These are phyloP conservation scores for Odontocerum albicorne DNA, from an alignment of 2,888 invertebrate genomes.

Conservation along the genomic window DNA sequence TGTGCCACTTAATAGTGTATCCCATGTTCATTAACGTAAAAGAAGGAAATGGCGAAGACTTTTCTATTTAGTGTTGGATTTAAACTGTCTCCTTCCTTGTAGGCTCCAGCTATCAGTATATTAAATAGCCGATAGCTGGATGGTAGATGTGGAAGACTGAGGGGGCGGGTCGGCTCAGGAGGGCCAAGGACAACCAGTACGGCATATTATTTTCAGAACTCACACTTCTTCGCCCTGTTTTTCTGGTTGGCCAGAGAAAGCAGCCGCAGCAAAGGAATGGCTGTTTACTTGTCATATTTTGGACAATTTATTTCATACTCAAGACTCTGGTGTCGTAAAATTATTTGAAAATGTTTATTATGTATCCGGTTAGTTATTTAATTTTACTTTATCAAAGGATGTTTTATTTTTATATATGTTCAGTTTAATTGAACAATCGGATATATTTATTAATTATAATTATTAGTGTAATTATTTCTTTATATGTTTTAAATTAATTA, in stretches of 20 bases:
- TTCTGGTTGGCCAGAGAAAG: constrained; percentile 26
- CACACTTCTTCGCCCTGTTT: constrained; percentile 27
- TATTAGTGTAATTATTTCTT: no score
- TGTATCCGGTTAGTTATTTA: no score
- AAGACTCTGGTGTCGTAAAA: neutral
- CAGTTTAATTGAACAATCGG: no score
- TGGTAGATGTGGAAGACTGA: neutral
- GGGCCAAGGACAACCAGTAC: constrained; percentile 34
- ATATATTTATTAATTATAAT: no score
- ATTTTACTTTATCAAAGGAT: no score
- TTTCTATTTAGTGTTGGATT: neutral
- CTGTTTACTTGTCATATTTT: constrained; percentile 30
- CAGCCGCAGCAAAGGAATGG: constrained; percentile 21
- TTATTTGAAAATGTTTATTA: no score
- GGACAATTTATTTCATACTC: constrained; percentile 27
- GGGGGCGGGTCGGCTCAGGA: constrained; percentile 4
- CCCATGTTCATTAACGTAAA: no score
- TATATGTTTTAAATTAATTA: no score
- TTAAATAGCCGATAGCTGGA: neutral
- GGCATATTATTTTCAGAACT: constrained; percentile 30
- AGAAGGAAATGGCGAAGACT: neutral
- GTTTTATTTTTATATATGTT: no score
- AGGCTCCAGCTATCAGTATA: neutral
- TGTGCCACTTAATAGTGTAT: no score
- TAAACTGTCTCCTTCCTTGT: neutral